A percentile compares a stretch with the other conserved stretches of the same genome.
Evolutionary conservation across 2,888 invertebrate genomes (phyloP).

Genomic region (Diplolepis rosae): DNA sequence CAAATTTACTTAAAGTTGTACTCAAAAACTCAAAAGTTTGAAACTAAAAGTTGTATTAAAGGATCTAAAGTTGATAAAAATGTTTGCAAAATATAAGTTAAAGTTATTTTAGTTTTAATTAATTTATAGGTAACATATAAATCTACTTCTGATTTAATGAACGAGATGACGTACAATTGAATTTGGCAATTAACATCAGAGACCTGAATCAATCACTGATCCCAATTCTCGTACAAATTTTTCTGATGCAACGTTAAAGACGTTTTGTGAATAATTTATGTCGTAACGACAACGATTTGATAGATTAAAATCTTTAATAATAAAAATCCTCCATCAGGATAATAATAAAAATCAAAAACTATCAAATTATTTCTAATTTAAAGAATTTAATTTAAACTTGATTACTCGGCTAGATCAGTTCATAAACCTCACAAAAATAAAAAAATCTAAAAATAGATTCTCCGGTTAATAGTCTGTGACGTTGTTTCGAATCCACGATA

Average conservation of each 20-base stretch:
- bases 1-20: too few relatives aligned
- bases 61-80: too few relatives aligned
- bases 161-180: background rate
- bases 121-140: too few relatives aligned
- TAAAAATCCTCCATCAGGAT: too few relatives aligned
- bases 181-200: constrained; percentile 8
- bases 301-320: background rate
- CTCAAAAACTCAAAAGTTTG: too few relatives aligned
- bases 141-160: background rate
- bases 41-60: too few relatives aligned
- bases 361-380: too few relatives aligned
- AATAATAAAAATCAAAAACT: too few relatives aligned
- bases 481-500: background rate
- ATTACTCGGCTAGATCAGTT: too few relatives aligned
- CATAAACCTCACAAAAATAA: background rate
- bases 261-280: constrained; percentile 13
- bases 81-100: too few relatives aligned
- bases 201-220: constrained; percentile 1
- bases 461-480: background rate
- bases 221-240: constrained; percentile 14
- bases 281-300: constrained; percentile 3
- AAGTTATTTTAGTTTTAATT: too few relatives aligned
- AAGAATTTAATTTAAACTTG: too few relatives aligned
- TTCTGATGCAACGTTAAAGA: constrained; percentile 13
- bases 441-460: background rate